Evolutionary conservation across 2,888 invertebrate genomes (phyloP), one percentile per base, ranked within the genome.

Genomic region (Cephonodes hylas): DNA sequence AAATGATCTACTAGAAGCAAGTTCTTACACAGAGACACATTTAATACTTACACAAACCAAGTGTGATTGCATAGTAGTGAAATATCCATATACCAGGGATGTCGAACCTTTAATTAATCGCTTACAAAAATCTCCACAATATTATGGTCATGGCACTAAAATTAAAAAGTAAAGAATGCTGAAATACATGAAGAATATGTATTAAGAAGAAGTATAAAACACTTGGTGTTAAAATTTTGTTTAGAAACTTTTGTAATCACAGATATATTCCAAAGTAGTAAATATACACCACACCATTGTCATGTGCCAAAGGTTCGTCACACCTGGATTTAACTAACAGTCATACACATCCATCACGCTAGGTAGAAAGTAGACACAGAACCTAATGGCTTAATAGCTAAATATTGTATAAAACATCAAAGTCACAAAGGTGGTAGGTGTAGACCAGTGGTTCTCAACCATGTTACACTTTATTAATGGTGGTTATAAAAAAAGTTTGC

Each of bases 221-320:
- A 38, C 38, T 38, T 38, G n/a, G 38, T 38, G 38, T 38, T n/a
- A 4, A 38, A 38, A 38, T 38, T 44, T 61, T 31, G 18, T 42
- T 38, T n/a, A 57, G 13, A 7, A 27, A 57, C 59, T 23, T 58
- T 38, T 57, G 44, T 63, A 71, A 62, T 64, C 58, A 59, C 22
- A 45, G 64, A 63, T 44, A 64, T 13, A 56, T 58, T 61, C 57
- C 60, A 62, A 62, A 64, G 64, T 64, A 48, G 42, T 64, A 44
- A 63, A 59, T 42, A 59, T 3, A 46, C 22, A 20, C 15, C 20
- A 38, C n/a, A 10, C n/a, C 20, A 8, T 22, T 10, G 7, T 44
- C 7, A 44, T n/a, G n/a, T 44, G 44, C 15, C 27, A 27, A 53
- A 44, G n/a, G 53, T 31, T 53, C 25, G n/a, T 15, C 27, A 53